These are phyloP conservation scores for Merops nubicus DNA, from an alignment of 2,113 vertebrate species.

Conservation along the genomic window DNA sequence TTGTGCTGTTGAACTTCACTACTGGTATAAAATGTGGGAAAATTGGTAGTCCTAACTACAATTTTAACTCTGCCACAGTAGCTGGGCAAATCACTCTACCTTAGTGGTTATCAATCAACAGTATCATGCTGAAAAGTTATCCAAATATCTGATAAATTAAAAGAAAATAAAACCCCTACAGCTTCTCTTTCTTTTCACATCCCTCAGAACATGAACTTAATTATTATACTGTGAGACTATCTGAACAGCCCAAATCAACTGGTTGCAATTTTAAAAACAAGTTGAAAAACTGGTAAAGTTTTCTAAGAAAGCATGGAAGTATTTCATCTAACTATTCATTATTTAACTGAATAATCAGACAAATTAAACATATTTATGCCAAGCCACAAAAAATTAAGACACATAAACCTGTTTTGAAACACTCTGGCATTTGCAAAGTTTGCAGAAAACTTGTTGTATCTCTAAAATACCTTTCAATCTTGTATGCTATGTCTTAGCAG, in stretches of 20 bases:
- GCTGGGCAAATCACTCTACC: slow-evolving; percentile 41
- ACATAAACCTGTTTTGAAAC: slow-evolving; percentile 49
- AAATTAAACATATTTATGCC: slow-evolving; percentile 22
- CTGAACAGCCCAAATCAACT: slow-evolving; percentile 50
- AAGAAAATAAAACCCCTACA: slow-evolving; percentile 30
- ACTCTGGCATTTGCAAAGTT: slow-evolving; percentile 51
- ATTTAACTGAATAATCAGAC: slow-evolving; percentile 70
- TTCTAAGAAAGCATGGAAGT: slow-evolving; percentile 63
- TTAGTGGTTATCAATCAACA: slow-evolving; percentile 79
- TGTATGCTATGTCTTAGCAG: slow-evolving; percentile 65
- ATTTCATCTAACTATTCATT: slow-evolving; percentile 50
- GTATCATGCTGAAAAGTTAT: slow-evolving; percentile 60
- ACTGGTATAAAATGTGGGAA: slow-evolving; percentile 46
- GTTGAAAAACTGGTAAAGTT: slow-evolving; percentile 50
- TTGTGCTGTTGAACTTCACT: slow-evolving; percentile 76
- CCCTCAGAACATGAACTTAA: slow-evolving; percentile 56
- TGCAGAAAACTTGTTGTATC: slow-evolving; percentile 5
- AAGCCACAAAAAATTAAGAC: slow-evolving; percentile 65
- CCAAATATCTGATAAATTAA: slow-evolving; percentile 56
- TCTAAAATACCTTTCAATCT: slow-evolving; percentile 41
- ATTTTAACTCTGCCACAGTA: slow-evolving; percentile 48
- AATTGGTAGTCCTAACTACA: slow-evolving; percentile 56
- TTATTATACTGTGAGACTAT: slow-evolving; percentile 42
- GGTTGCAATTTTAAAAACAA: slow-evolving; percentile 42
- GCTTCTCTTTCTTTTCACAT: slow-evolving; percentile 56